These are phyloP conservation scores for Drosophila colorata DNA, from an alignment of 2,888 invertebrate genomes.

Conservation along the genomic window DNA sequence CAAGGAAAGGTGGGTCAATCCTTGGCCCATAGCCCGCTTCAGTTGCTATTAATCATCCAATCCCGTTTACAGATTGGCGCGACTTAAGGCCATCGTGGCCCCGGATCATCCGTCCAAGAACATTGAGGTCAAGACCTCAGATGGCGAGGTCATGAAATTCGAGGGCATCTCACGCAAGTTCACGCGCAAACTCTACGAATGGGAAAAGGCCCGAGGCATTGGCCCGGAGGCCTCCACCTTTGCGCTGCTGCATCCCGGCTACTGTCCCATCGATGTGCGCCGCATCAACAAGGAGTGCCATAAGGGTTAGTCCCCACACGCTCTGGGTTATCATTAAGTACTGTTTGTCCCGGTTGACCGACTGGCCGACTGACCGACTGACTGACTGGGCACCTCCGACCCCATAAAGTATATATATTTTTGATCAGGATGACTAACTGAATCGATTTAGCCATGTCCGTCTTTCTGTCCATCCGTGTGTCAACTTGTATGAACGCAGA, in stretches of 20 bases:
- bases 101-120: slow-evolving; percentile 87
- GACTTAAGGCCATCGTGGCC: slow-evolving; percentile 86
- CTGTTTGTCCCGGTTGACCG: no score
- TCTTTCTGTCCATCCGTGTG: no score
- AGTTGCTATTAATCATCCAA: background rate
- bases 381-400: no score
- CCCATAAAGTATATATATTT: no score
- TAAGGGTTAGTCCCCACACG: slow-evolving; percentile 65
- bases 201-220: slow-evolving; percentile 95
- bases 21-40: rapidly evolving
- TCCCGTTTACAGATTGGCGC: slow-evolving; percentile 74
- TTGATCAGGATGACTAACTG: no score
- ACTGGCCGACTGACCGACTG: no score
- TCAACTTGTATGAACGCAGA: no score
- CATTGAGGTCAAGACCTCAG: slow-evolving; percentile 92
- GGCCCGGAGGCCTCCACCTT: slow-evolving; percentile 94
- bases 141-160: slow-evolving; percentile 91
- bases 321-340: background rate
- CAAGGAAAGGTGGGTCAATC: slow-evolving; percentile 87
- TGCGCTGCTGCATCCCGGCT: slow-evolving; percentile 89
- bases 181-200: slow-evolving; percentile 95
- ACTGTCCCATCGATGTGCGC: slow-evolving; percentile 84
- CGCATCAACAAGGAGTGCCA: slow-evolving; percentile 82
- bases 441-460: no score
- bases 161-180: slow-evolving; percentile 95